A percentile compares a stretch with the other conserved stretches of the same genome.
phyloP scores from a whole-genome alignment of 2,888 invertebrate species.

The Tipula confusa region DNA sequence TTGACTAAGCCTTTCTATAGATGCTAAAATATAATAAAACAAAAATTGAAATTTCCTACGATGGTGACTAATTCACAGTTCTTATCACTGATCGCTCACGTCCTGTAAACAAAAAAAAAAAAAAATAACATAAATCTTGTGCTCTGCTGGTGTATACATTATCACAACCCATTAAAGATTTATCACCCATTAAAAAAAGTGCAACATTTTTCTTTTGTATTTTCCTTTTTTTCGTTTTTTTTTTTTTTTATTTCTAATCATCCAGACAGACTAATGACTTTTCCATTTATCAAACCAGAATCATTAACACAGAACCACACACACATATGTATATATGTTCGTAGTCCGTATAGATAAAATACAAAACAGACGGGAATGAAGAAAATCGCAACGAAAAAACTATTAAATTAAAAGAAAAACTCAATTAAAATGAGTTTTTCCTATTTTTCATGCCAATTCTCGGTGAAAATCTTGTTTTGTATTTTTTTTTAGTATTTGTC shows the following conservation, averaged over 20 bases:
- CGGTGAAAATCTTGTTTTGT: not conserved
- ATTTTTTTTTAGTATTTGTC: not conserved
- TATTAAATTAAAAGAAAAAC: not conserved
- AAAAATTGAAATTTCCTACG: too few species aligned
- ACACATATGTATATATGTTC: not conserved
- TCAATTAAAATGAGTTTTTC: conserved; percentile 16
- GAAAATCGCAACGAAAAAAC: not conserved
- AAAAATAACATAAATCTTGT: not conserved
- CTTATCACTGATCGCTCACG: not conserved
- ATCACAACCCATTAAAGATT: not conserved
- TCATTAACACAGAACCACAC: not conserved
- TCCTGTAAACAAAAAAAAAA: too few species aligned
- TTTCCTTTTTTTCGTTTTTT: not conserved
- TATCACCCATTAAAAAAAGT: conserved; percentile 16
- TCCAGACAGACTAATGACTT: conserved; percentile 25
- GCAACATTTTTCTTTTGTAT: not conserved
- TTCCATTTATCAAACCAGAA: conserved; percentile 6
- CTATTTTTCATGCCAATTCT: not conserved
- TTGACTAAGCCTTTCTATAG: too few species aligned
- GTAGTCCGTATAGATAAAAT: not conserved
- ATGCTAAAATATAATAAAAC: too few species aligned
- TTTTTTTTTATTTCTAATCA: not conserved
- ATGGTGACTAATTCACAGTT: not conserved
- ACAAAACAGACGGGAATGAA: not conserved
- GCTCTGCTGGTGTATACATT: not conserved